Evolutionary conservation across 2,797 vertebrate species (phyloP).

Genomic region (Anguilla obscura): DNA sequence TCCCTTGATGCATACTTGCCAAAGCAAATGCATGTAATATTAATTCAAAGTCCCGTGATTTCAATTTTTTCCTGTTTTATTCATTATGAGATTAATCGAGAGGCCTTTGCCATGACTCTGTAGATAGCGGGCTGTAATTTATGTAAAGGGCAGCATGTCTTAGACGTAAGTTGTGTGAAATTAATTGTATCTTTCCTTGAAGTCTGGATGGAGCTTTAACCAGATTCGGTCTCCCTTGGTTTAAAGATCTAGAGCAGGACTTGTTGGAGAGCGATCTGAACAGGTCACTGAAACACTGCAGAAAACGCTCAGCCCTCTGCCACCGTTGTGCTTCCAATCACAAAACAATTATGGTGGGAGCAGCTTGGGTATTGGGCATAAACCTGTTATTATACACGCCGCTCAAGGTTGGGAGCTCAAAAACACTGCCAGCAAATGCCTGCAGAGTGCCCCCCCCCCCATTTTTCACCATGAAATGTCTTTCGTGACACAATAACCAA

Average conservation of each 20-base stretch:
- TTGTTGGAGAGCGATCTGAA: background rate
- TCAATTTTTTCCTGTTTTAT: background rate
- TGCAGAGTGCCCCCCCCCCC: background rate
- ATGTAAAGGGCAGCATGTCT: constrained; percentile 1
- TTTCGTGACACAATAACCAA: constrained; percentile 7
- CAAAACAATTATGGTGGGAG: background rate
- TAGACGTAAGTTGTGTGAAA: background rate
- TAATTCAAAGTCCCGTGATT: background rate
- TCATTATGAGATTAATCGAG: background rate
- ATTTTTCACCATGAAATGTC: background rate
- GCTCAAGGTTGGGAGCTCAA: background rate
- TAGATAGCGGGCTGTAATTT: background rate
- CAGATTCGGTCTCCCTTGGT: background rate
- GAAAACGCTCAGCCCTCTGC: background rate
- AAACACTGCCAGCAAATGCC: background rate
- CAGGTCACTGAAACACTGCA: background rate
- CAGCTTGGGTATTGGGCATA: background rate
- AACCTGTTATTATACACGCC: background rate
- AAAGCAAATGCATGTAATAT: background rate
- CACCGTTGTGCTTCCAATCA: background rate
- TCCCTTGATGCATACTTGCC: background rate
- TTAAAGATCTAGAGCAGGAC: background rate
- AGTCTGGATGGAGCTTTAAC: background rate
- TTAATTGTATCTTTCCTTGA: constrained; percentile 4
- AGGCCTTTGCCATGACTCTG: background rate